Conservation (phyloP, 2,113 vertebrate species). For the Plotosus lineatus region DNA sequence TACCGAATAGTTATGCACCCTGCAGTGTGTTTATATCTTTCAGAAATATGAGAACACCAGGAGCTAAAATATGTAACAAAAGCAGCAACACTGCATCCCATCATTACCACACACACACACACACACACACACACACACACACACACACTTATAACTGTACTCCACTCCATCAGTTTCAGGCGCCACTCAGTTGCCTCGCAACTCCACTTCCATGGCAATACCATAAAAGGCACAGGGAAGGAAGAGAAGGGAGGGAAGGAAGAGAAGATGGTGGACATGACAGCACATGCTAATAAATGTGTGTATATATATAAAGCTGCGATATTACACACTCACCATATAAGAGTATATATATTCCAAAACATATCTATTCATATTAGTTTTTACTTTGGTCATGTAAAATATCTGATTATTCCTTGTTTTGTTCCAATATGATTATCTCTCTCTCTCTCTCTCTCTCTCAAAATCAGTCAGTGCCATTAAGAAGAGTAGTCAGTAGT, state of each 20-base stretch:
- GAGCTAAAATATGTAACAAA: background rate
- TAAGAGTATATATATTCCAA: background rate
- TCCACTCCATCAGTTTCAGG: constrained; percentile 69
- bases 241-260: constrained; percentile 46
- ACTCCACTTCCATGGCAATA: constrained; percentile 71
- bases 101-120: background rate
- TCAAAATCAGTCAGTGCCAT: constrained; percentile 28
- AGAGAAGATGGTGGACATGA: constrained; percentile 47
- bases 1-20: too few species aligned
- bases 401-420: background rate
- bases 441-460: background rate
- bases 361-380: background rate
- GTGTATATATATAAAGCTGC: background rate
- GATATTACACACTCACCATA: background rate
- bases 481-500: constrained; percentile 43
- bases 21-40: background rate
- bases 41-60: background rate
- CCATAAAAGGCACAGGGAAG: constrained; percentile 72
- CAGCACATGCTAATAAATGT: constrained; percentile 30
- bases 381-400: background rate
- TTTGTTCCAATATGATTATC: background rate
- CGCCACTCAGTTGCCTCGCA: constrained; percentile 75
- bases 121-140: constrained; percentile 7
- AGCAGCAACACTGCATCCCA: constrained; percentile 5
- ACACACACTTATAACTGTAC: constrained; percentile 5